These are phyloP conservation scores for Uria lomvia DNA, from an alignment of 2,113 vertebrate species.

Conservation along the genomic window DNA sequence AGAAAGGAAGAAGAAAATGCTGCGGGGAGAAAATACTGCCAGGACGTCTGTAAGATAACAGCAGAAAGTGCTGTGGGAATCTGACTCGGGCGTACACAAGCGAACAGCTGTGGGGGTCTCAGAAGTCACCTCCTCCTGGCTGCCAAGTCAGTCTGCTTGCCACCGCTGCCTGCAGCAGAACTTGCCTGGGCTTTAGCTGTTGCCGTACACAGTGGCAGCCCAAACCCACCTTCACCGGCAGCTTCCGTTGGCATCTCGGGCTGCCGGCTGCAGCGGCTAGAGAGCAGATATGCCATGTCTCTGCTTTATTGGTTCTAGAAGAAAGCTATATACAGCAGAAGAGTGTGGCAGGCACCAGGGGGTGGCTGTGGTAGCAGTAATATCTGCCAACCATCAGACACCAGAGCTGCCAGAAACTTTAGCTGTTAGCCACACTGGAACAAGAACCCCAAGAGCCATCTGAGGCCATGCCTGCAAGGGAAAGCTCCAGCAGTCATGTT, in stretches of 20 bases:
- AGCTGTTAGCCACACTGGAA: not conserved
- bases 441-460: not conserved
- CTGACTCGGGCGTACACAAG: accelerated
- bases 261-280: not conserved
- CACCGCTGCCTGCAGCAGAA: not conserved
- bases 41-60: not conserved
- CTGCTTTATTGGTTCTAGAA: not conserved
- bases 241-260: not conserved
- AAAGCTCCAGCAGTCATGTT: not conserved
- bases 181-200: not conserved
- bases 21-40: not conserved
- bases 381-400: not conserved
- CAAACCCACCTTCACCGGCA: not conserved
- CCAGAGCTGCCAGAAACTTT: not conserved
- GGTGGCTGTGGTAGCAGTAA: not conserved
- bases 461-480: not conserved
- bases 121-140: not conserved
- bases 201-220: not conserved
- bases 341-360: not conserved
- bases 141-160: not conserved
- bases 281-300: not conserved
- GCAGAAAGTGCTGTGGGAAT: not conserved
- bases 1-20: not conserved
- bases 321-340: not conserved
- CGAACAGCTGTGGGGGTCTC: not conserved